Conservation (phyloP, 1,140 invertebrate genomes). For the Rhagoletis pomonella region DNA sequence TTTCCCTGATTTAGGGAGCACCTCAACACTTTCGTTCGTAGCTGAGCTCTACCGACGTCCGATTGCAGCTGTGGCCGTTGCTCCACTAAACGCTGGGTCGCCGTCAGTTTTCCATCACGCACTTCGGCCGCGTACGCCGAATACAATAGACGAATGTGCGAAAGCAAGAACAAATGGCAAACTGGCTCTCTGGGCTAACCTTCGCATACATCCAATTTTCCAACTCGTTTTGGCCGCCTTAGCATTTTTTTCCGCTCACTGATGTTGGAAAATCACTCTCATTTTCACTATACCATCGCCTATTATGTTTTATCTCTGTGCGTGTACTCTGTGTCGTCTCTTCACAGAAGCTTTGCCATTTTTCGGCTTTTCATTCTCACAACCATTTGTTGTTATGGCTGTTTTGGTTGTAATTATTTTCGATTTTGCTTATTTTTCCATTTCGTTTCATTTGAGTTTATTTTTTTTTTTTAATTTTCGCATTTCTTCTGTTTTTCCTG, state of each 20-base stretch:
- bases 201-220: not conserved
- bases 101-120: conserved; percentile 55
- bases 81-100: conserved; percentile 62
- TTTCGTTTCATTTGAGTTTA: conserved; percentile 52
- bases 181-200: conserved; percentile 20
- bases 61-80: conserved; percentile 69
- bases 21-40: conserved; percentile 41
- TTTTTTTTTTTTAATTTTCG: conserved; percentile 11
- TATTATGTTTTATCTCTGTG: not conserved
- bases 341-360: conserved; percentile 37
- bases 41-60: conserved; percentile 60
- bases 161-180: not conserved
- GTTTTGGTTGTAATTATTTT: conserved; percentile 49
- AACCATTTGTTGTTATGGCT: conserved; percentile 14
- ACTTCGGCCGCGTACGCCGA: conserved; percentile 54
- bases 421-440: conserved; percentile 53
- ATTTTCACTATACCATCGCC: conserved; percentile 52
- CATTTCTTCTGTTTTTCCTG: conserved; percentile 39
- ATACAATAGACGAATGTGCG: conserved; percentile 8
- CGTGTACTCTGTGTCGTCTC: conserved; percentile 30
- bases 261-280: conserved; percentile 58
- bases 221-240: not conserved
- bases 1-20: conserved; percentile 12
- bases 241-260: conserved; percentile 52
- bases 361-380: conserved; percentile 47